phyloP scores from a whole-genome alignment of 2,797 vertebrate species.

The Delichon dasypus region DNA sequence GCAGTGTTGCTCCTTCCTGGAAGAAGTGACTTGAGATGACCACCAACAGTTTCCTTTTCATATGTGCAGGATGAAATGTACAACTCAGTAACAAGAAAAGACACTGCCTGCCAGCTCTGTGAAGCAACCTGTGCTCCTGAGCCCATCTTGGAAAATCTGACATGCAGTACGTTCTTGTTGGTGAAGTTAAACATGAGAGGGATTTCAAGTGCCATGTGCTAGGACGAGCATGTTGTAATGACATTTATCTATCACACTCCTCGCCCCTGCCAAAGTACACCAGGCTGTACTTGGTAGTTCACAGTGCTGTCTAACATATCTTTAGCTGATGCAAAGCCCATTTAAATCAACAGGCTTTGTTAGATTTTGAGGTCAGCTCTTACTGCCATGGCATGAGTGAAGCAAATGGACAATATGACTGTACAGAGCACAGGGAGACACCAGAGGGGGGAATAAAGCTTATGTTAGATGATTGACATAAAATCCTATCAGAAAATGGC shows the following conservation, averaged over 20 bases:
- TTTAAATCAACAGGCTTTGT: neutral
- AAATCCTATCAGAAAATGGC: neutral
- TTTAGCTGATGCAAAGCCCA: neutral
- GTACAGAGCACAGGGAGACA: neutral
- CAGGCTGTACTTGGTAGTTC: neutral
- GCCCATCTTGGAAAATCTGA: neutral
- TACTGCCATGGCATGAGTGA: neutral
- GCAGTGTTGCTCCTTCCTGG: neutral
- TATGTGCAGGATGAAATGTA: slow-evolving; percentile 25
- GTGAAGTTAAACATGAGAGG: neutral
- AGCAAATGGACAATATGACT: neutral
- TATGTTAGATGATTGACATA: neutral
- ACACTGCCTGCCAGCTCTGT: neutral
- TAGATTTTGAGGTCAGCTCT: neutral
- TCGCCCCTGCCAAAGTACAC: neutral
- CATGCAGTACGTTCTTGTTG: neutral
- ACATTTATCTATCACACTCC: neutral
- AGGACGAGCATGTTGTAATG: neutral
- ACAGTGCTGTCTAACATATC: neutral
- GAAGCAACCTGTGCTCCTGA: neutral
- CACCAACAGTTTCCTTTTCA: neutral
- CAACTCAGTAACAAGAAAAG: neutral
- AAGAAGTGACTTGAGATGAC: neutral
- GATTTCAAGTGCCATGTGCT: neutral
- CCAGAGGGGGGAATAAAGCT: neutral